A percentile compares a stretch with the other conserved stretches of the same genome.
Evolutionary conservation across 2,113 vertebrate genomes (phyloP).

Genomic region (Ptyas mucosa): DNA sequence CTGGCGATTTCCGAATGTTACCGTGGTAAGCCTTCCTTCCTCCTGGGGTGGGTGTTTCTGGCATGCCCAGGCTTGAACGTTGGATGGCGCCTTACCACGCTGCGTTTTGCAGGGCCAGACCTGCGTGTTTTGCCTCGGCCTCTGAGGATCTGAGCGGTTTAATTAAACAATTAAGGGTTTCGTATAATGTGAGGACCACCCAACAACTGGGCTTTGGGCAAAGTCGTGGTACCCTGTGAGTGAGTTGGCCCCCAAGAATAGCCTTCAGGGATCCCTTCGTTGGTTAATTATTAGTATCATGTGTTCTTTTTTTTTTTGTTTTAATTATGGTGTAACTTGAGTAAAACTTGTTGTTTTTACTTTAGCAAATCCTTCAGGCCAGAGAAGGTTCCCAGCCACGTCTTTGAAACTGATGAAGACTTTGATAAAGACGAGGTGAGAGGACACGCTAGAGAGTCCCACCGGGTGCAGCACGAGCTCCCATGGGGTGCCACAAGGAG

Average conservation of each 20-base stretch:
- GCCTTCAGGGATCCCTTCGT: neutral
- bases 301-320: neutral
- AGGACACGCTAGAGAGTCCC: neutral
- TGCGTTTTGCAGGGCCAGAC: no score
- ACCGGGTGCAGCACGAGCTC: no score
- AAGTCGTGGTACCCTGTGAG: neutral
- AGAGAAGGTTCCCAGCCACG: conserved; percentile 89
- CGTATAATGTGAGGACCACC: neutral
- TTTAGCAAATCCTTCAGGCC: conserved; percentile 90
- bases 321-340: neutral
- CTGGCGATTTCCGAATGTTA: conserved; percentile 91
- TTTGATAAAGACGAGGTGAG: conserved; percentile 89
- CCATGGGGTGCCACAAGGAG: neutral
- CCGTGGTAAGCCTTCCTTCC: conserved; percentile 80
- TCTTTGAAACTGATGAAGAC: conserved; percentile 95
- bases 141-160: neutral
- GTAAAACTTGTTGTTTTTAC: conserved; percentile 42
- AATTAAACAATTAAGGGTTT: neutral
- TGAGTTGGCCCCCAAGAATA: neutral
- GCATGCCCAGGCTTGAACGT: neutral
- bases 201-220: neutral
- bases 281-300: neutral
- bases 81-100: neutral
- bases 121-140: no score
- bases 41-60: neutral